Conservation (phyloP, 2,888 invertebrate species). For the Acanthopleura granulata region DNA sequence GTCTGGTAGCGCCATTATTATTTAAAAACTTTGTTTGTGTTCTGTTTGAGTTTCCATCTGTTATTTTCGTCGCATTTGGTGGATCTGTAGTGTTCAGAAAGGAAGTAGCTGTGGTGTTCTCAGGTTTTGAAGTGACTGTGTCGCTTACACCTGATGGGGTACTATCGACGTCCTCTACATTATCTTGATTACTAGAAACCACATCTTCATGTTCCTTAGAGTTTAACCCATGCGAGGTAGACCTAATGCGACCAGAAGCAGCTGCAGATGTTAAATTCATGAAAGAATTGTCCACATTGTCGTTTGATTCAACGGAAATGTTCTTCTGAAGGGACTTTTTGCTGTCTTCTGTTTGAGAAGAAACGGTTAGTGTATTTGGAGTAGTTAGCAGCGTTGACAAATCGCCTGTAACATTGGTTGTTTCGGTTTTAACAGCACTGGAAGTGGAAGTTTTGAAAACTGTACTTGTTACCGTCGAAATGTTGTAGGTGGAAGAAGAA, state of each 20-base stretch:
- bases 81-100: not conserved
- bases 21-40: not conserved
- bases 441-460: not conserved
- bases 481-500: not conserved
- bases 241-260: constrained; percentile 7
- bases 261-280: constrained; percentile 11
- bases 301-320: too few relatives aligned
- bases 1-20: not conserved
- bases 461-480: not conserved
- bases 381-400: not conserved
- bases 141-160: not conserved
- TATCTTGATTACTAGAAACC: not conserved
- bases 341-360: not conserved
- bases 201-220: not conserved
- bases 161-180: not conserved
- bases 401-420: not conserved
- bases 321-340: not conserved
- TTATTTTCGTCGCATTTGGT: not conserved
- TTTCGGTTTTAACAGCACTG: not conserved
- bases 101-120: not conserved
- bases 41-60: not conserved
- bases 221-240: not conserved
- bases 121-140: not conserved
- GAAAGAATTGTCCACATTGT: not conserved
- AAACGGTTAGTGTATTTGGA: not conserved